Conservation (phyloP, 2,888 invertebrate species). For the Cryptus viduatorius region DNA sequence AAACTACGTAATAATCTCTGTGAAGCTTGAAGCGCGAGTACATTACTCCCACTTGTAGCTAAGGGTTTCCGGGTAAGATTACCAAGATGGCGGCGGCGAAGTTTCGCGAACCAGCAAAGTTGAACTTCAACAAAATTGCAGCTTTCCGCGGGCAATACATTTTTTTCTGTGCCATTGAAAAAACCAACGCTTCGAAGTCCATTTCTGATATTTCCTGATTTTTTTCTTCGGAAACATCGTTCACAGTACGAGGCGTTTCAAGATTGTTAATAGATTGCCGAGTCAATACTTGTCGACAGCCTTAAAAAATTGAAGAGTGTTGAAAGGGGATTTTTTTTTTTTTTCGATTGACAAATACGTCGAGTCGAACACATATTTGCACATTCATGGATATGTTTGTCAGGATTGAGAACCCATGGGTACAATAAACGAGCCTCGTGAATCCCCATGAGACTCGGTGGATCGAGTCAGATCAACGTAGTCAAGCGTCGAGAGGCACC, state of each 20-base stretch:
- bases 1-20: slow-evolving; percentile 63
- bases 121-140: slow-evolving; percentile 22
- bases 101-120: slow-evolving; percentile 27
- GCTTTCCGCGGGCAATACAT: background rate
- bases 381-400: background rate
- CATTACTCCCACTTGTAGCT: slow-evolving; percentile 54
- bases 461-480: slow-evolving; percentile 64
- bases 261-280: no score
- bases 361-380: background rate
- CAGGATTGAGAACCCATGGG: slow-evolving; percentile 52
- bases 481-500: slow-evolving; percentile 64
- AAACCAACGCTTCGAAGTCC: background rate
- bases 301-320: background rate
- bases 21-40: slow-evolving; percentile 46
- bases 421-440: slow-evolving; percentile 63
- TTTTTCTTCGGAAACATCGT: no score
- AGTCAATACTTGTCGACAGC: no score
- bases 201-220: background rate
- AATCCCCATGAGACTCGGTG: slow-evolving; percentile 61
- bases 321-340: background rate
- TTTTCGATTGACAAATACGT: background rate
- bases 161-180: background rate
- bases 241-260: no score
- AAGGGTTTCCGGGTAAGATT: slow-evolving; percentile 61
- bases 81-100: slow-evolving; percentile 42